Percentiles rank a stretch among this genome's conserved stretches.
These are phyloP conservation scores for Lasioglossum marginatum DNA, from an alignment of 2,888 invertebrate genomes.

Conservation along the genomic window DNA sequence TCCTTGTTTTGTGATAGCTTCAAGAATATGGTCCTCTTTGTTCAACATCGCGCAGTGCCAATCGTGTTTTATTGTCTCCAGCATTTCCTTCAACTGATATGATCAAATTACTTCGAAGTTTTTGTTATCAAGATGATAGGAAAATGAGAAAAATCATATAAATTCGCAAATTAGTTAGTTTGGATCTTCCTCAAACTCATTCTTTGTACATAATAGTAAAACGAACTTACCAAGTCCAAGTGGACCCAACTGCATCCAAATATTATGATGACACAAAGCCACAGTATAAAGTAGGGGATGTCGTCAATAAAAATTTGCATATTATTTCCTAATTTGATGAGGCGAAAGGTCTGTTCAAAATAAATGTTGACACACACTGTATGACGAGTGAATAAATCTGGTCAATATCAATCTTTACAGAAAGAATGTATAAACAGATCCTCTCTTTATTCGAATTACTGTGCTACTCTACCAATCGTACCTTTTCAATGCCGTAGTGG, in stretches of 20 bases:
- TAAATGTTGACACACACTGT: too few relatives aligned
- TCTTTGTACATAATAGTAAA: too few relatives aligned
- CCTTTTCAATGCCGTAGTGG: neutral
- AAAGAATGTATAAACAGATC: too few relatives aligned
- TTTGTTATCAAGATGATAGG: neutral
- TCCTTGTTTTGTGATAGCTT: neutral
- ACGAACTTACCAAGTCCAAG: too few relatives aligned
- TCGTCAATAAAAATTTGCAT: too few relatives aligned
- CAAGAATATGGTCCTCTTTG: neutral
- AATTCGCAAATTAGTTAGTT: neutral
- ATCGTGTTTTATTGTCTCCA: neutral
- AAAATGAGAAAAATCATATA: neutral
- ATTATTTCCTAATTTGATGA: too few relatives aligned
- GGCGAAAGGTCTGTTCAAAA: too few relatives aligned
- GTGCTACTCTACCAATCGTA: neutral
- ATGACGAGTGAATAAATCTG: too few relatives aligned
- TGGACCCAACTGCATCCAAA: too few relatives aligned
- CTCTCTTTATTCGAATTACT: neutral
- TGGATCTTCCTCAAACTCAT: neutral
- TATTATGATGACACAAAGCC: accelerated
- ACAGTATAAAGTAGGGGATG: too few relatives aligned
- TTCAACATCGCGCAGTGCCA: neutral
- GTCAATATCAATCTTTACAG: too few relatives aligned
- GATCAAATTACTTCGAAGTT: neutral
- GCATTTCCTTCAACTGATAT: neutral